Base-by-base conservation (phyloP, 2,888 invertebrate genomes). In the Metallyticus violacea region DNA sequence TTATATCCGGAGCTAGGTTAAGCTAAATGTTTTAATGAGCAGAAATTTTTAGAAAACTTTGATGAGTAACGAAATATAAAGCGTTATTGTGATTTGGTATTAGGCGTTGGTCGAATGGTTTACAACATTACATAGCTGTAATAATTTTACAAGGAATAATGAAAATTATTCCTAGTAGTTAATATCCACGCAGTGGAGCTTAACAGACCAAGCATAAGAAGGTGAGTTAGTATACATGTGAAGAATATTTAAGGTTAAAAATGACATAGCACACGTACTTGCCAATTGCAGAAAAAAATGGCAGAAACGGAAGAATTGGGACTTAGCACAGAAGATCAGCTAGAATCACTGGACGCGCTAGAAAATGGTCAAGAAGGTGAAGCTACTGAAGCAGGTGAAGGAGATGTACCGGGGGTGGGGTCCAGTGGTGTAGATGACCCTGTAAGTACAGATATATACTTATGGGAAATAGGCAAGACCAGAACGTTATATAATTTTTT, bases 241-340 rank as follows among this genome's bases (percentile, higher is more conserved):
- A 22, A 29, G 22, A 26, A 28, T 81, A 62, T 81, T 26, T 81
- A 15, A 81, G 81, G 62, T 83, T 77, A 26, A 83, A 76, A 77
- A 76, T 76, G 83, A 83, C 77, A 62, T 40, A 40, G 62, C 79
- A 79, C 79, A 79, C 27, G 78, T 82, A 76, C 76, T 82, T 82
- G 26, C 62, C 76, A 82, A 40, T 82, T 82, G 62, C 82, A 82
- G 82, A 26, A 82, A 81, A 81, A 83, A 88, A 93, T 92, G 90
- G 92, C 91, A 85, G 91, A 91, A 89, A 91, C 91, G 86, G 94
- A 93, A 89, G 94, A 92, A 89, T 90, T 93, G 91, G 92, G 92
- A 87, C 93, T 92, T 89, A 92, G 91, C 88, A 89, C 90, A 26
- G 92, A 92, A 88, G 92, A 92, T 89, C 92, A 92, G 85, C 91